Evolutionary conservation across 2,113 vertebrate genomes (phyloP).

Genomic region (Colistium nudipinnis): DNA sequence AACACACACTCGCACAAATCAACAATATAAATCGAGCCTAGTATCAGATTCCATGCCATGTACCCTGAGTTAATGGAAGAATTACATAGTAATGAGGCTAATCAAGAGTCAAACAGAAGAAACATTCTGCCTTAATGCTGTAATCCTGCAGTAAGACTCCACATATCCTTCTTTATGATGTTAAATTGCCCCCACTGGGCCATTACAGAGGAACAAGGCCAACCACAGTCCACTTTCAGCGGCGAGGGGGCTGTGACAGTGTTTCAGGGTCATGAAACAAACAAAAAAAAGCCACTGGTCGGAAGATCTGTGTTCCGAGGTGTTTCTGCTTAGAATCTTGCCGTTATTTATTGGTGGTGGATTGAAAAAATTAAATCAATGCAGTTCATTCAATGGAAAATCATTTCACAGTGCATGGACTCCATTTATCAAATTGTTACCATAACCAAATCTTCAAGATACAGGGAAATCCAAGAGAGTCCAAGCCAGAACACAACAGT

Average conservation of each 20-base stretch:
- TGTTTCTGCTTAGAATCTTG: background rate
- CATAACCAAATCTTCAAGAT: background rate
- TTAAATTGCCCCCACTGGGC: slow-evolving; percentile 67
- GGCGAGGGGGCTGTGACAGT: slow-evolving; percentile 2
- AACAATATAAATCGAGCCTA: slow-evolving; percentile 26
- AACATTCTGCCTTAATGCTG: slow-evolving; percentile 57
- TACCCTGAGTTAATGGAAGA: slow-evolving; percentile 41
- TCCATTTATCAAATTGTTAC: slow-evolving; percentile 3
- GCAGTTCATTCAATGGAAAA: no score
- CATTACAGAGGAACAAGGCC: slow-evolving; percentile 62
- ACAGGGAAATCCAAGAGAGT: no score
- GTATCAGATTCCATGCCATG: slow-evolving; percentile 49
- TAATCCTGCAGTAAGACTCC: slow-evolving; percentile 64
- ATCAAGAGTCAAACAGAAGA: slow-evolving; percentile 63
- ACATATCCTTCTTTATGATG: slow-evolving; percentile 70
- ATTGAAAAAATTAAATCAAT: no score
- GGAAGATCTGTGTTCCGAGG: slow-evolving; percentile 7
- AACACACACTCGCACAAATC: background rate
- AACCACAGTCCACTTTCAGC: slow-evolving; percentile 42
- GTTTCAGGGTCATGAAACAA: background rate
- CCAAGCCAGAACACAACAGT: no score
- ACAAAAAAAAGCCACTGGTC: slow-evolving; percentile 15
- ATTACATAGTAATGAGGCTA: slow-evolving; percentile 68
- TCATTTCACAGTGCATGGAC: no score
- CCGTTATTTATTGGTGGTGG: slow-evolving; percentile 18